These are phyloP conservation scores for Spisula subtruncata DNA, from an alignment of 2,888 invertebrate genomes.

Conservation along the genomic window DNA sequence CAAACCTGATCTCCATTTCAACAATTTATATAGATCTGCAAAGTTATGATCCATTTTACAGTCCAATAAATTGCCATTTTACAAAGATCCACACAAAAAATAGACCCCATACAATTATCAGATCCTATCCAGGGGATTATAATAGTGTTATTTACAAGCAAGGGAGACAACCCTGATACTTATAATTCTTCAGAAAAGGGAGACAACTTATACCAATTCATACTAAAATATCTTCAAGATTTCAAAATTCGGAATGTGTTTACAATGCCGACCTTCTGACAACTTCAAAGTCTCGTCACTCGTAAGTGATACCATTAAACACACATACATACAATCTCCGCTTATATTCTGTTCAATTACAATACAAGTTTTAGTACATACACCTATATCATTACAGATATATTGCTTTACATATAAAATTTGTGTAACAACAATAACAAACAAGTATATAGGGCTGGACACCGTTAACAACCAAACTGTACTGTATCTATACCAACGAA, in stretches of 20 bases:
- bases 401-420: slow-evolving; percentile 42
- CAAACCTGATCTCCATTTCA: too few relatives aligned
- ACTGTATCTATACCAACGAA: too few relatives aligned
- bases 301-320: not conserved
- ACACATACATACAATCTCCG: not conserved
- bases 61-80: too few relatives aligned
- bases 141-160: not conserved
- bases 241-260: not conserved
- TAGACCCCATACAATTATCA: not conserved
- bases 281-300: not conserved
- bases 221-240: not conserved
- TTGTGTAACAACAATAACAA: slow-evolving; percentile 39
- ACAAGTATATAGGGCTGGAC: not conserved
- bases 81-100: not conserved
- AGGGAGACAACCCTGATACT: not conserved
- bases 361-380: slow-evolving; percentile 35
- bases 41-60: too few relatives aligned
- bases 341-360: not conserved
- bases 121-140: too few relatives aligned
- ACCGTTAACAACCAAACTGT: too few relatives aligned
- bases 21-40: too few relatives aligned
- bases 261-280: not conserved
- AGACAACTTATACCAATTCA: not conserved
- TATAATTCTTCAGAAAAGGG: not conserved
- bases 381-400: slow-evolving; percentile 26